Evolutionary conservation across 2,797 vertebrate genomes (phyloP).

Genomic region (Melanitta fusca): DNA sequence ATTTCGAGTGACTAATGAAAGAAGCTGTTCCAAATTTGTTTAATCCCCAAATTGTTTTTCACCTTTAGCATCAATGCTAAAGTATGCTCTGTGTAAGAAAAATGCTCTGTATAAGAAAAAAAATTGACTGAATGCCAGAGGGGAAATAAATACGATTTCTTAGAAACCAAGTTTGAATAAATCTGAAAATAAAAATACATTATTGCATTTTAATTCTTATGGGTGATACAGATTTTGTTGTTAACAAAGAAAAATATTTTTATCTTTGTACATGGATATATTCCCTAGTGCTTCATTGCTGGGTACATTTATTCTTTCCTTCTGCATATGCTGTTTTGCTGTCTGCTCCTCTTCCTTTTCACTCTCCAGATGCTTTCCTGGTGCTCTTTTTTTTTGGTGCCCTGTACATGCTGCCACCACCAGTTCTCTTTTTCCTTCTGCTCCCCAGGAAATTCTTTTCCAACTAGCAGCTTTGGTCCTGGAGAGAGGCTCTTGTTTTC

Average conservation of each 20-base stretch:
- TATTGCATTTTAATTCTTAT: neutral
- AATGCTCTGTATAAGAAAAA: neutral
- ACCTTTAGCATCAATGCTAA: neutral
- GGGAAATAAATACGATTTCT: neutral
- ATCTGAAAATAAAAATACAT: neutral
- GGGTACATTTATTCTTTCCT: neutral
- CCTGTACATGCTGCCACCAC: conserved; percentile 49
- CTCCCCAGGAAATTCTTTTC: conserved; percentile 70
- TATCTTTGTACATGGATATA: neutral
- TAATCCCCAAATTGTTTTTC: neutral
- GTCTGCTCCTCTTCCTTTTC: conserved; percentile 31
- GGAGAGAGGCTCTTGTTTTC: conserved; percentile 72
- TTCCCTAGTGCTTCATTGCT: neutral
- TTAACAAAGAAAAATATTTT: neutral
- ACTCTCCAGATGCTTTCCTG: conserved; percentile 46
- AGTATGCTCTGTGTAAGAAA: neutral
- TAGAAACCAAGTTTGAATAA: neutral
- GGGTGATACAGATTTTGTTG: neutral
- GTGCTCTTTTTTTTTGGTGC: conserved; percentile 56
- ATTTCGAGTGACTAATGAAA: neutral
- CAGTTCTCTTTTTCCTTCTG: conserved; percentile 59
- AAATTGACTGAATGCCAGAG: neutral
- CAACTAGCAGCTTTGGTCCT: conserved; percentile 64
- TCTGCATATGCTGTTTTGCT: conserved; percentile 16
- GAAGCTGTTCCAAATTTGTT: neutral